Evolutionary conservation across 2,797 vertebrate genomes (phyloP).

Genomic region (Synaphobranchus kaupii): DNA sequence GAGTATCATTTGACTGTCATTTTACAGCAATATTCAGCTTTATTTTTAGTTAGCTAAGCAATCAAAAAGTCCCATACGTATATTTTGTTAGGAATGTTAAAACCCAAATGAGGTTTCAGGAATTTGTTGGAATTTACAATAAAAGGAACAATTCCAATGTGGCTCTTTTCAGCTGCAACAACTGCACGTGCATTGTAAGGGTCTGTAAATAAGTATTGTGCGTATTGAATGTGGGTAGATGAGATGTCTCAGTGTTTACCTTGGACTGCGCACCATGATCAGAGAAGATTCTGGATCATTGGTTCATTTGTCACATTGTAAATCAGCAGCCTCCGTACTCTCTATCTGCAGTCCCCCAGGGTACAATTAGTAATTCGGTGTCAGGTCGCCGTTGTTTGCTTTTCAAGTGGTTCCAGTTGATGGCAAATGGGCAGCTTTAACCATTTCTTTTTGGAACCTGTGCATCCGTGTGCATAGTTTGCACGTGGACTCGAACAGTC

Average conservation of each 20-base stretch:
- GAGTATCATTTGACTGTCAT: background rate
- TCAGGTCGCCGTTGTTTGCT: constrained; percentile 48
- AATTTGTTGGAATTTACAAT: background rate
- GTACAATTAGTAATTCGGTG: constrained; percentile 52
- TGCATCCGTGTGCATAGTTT: background rate
- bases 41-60: too few species aligned
- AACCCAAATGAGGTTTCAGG: background rate
- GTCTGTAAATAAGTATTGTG: background rate
- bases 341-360: constrained; percentile 5
- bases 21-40: background rate
- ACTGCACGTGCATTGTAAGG: background rate
- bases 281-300: background rate
- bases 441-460: background rate
- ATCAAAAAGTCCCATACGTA: too few species aligned
- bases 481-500: background rate
- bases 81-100: background rate
- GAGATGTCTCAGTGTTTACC: background rate
- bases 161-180: background rate
- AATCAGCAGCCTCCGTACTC: background rate
- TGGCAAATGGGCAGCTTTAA: background rate
- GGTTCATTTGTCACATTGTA: background rate
- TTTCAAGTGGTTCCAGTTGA: constrained; percentile 43
- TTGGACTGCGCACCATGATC: background rate
- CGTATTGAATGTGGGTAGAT: background rate
- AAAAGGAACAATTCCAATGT: background rate